These are phyloP conservation scores for Dicrurus megarhynchus DNA, from an alignment of 2,113 vertebrate genomes.

Conservation along the genomic window DNA sequence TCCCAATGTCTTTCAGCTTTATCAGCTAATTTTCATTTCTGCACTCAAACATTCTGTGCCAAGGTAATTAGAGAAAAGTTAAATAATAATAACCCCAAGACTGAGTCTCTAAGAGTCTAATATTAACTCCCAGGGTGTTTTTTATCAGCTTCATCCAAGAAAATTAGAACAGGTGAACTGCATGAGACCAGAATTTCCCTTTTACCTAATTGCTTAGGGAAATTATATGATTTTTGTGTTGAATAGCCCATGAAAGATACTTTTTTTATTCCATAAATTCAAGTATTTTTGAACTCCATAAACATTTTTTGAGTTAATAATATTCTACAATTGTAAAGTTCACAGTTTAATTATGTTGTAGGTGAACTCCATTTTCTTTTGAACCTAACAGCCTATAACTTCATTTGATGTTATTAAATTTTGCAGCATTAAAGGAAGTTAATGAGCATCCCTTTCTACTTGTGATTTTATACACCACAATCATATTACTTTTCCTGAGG, in stretches of 20 bases:
- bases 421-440: neutral
- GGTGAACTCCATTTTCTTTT: neutral
- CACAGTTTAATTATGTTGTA: neutral
- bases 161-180: neutral
- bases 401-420: neutral
- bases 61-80: slow-evolving; percentile 1
- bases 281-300: neutral
- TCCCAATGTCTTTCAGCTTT: neutral
- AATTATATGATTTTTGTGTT: neutral
- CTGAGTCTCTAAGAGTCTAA: neutral
- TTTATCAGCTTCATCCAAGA: neutral
- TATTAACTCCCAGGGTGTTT: neutral
- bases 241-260: neutral
- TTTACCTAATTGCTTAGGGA: neutral
- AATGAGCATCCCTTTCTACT: neutral
- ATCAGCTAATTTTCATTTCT: neutral
- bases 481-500: neutral
- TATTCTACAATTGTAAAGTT: neutral
- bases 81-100: neutral
- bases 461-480: neutral
- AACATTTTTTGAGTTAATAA: neutral
- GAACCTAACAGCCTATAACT: neutral
- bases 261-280: neutral
- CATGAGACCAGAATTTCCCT: neutral
- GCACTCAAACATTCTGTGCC: neutral